Conservation (phyloP, 2,797 vertebrate species). For the Microctenopoma steveboyesi region DNA sequence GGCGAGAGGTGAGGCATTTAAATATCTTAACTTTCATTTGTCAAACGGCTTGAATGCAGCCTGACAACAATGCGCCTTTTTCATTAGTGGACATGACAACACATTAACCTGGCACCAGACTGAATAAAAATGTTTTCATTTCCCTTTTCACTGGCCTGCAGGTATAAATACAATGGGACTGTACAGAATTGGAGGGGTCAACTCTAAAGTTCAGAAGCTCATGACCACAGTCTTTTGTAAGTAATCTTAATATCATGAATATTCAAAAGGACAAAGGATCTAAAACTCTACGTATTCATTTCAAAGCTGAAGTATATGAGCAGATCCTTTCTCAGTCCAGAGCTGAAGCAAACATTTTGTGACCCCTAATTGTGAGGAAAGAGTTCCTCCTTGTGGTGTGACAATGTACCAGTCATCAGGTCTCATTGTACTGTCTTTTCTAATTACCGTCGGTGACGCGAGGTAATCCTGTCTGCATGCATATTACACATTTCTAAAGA, state of each 20-base stretch:
- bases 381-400: constrained; percentile 69
- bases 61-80: constrained; percentile 2
- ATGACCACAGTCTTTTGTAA: constrained; percentile 97
- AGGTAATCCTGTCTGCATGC: constrained; percentile 47
- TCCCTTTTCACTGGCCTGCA: constrained; percentile 45
- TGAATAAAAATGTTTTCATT: not conserved
- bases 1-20: constrained; percentile 82
- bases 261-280: not conserved
- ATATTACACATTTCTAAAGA: constrained; percentile 27
- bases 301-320: not conserved
- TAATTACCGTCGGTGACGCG: constrained; percentile 42
- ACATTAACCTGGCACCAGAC: not conserved
- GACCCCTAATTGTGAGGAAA: constrained; percentile 45
- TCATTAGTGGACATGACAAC: constrained; percentile 19
- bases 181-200: constrained; percentile 97
- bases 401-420: constrained; percentile 37
- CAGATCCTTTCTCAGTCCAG: not conserved
- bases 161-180: constrained; percentile 94
- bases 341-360: not conserved
- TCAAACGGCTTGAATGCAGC: constrained; percentile 15
- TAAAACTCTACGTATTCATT: not conserved
- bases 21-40: constrained; percentile 43
- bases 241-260: constrained; percentile 37
- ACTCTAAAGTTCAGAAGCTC: constrained; percentile 97
- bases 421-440: constrained; percentile 23